Percentiles rank a stretch among this genome's conserved stretches.
These are phyloP conservation scores for Acleris laterana DNA, from an alignment of 2,888 invertebrate genomes.

Conservation along the genomic window DNA sequence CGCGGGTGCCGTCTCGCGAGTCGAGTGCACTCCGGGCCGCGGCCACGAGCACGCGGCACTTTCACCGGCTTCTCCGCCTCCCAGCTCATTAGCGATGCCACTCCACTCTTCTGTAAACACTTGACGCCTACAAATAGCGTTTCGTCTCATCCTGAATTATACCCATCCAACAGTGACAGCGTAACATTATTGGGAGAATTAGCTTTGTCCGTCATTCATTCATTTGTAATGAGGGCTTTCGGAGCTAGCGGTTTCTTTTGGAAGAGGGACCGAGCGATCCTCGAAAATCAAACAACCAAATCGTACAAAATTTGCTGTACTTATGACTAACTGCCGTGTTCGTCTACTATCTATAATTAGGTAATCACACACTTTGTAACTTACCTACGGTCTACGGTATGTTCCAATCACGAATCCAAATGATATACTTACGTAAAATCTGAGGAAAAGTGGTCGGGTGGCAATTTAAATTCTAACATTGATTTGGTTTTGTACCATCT, in stretches of 20 bases:
- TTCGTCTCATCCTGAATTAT: slow-evolving; percentile 47
- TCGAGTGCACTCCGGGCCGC: slow-evolving; percentile 21
- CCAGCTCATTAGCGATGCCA: slow-evolving; percentile 74
- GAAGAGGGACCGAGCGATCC: neutral
- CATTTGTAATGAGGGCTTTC: neutral
- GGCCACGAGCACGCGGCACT: slow-evolving; percentile 25
- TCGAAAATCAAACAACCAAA: slow-evolving; percentile 6
- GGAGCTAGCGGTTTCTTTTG: slow-evolving; percentile 16
- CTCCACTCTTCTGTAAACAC: slow-evolving; percentile 72
- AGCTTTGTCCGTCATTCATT: no score
- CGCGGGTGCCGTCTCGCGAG: slow-evolving; percentile 16
- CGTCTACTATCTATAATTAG: neutral
- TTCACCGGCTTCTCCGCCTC: slow-evolving; percentile 58
- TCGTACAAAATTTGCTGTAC: neutral
- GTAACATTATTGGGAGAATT: no score
- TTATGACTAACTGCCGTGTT: no score
- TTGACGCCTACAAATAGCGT: slow-evolving; percentile 69
- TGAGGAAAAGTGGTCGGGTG: no score
- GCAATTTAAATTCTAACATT: no score
- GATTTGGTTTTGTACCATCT: no score
- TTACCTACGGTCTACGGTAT: no score
- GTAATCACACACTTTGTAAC: neutral
- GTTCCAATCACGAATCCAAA: neutral
- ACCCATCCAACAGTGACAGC: no score
- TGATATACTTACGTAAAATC: no score